A percentile compares a stretch with the other conserved stretches of the same genome.
Evolutionary conservation across 2,797 vertebrate species (phyloP).

Genomic region (Orestias chungarensis): DNA sequence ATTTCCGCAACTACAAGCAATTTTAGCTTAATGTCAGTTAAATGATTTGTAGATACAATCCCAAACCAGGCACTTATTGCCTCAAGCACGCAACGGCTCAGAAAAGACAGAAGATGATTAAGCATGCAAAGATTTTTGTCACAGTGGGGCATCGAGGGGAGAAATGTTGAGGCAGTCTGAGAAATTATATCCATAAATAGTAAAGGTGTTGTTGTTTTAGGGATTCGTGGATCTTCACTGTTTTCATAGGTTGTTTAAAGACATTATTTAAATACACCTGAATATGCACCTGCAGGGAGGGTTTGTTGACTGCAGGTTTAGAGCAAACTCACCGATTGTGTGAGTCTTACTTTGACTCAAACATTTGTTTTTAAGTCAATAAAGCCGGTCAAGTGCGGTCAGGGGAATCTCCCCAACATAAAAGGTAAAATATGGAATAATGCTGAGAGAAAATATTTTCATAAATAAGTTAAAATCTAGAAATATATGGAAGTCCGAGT

Average conservation of each 20-base stretch:
- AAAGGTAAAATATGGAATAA: too few relatives aligned
- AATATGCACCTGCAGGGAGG: conserved; percentile 56
- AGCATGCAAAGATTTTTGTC: too few relatives aligned
- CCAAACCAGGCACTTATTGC: conserved; percentile 13
- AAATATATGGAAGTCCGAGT: too few relatives aligned
- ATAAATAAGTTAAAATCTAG: too few relatives aligned
- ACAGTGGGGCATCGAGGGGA: too few relatives aligned
- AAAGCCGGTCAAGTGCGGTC: too few relatives aligned
- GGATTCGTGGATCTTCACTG: not conserved
- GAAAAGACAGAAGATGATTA: not conserved
- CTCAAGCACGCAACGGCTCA: conserved; percentile 5
- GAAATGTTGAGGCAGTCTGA: not conserved
- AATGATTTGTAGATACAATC: conserved; percentile 48
- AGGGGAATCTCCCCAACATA: too few relatives aligned
- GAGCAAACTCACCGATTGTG: conserved; percentile 24
- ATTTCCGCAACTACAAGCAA: not conserved
- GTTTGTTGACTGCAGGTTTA: conserved; percentile 45
- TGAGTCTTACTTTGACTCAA: too few relatives aligned
- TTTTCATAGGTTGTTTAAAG: conserved; percentile 25
- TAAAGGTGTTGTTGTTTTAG: not conserved
- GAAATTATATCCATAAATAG: not conserved
- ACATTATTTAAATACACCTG: conserved; percentile 13
- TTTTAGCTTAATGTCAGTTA: conserved; percentile 17
- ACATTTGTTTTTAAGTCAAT: too few relatives aligned
- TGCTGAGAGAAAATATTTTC: too few relatives aligned